Base-by-base conservation (phyloP, 1,140 invertebrate genomes). In the Atta colombica region DNA sequence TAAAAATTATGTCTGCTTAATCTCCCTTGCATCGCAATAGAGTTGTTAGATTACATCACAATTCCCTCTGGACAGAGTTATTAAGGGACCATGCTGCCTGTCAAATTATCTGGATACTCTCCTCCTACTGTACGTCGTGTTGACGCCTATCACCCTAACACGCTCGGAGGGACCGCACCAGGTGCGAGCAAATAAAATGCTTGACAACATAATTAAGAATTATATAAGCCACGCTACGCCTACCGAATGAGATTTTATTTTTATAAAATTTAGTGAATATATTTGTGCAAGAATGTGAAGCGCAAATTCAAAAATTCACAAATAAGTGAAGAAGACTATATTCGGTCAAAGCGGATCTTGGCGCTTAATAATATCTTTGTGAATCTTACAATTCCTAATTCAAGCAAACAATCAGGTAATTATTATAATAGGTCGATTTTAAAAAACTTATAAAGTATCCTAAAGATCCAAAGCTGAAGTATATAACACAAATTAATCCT, bases 41-140 rank as follows among this genome's bases (percentile, higher is more conserved):
- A 75, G 58, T 84, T 71, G 81, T 84, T 74, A 77, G 68, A 75
- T 75, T 77, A 74, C 71, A 63, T 63, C 81, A 60, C 81, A 51
- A 72, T 51, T 84, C 71, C 71, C 81, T 77, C 39, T 63, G 74
- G 69, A 84, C 68, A 75, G 81, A 84, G 45, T 84, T 84, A 84
- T 84, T 84, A 84, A 75, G 81, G 55, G 71, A 39, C 78, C 81
- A 84, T 84, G 71, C 68, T 75, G 69, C 81, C 81, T 84, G 81
- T 84, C 81, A 84, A 84, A 84, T 84, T 84, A 84, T 75, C 81
- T 53, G 81, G 71, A 77, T 72, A 84, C 58, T 74, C 81, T 84
- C 81, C 71, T 84, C 81, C 81, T 75, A 77, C 71, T 39, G 81
- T 84, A 75, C 69, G 69, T 74, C 68, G 58, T 61, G 81, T 75